phyloP scores from a whole-genome alignment of 2,888 invertebrate species.

The Andrena flavipes region DNA sequence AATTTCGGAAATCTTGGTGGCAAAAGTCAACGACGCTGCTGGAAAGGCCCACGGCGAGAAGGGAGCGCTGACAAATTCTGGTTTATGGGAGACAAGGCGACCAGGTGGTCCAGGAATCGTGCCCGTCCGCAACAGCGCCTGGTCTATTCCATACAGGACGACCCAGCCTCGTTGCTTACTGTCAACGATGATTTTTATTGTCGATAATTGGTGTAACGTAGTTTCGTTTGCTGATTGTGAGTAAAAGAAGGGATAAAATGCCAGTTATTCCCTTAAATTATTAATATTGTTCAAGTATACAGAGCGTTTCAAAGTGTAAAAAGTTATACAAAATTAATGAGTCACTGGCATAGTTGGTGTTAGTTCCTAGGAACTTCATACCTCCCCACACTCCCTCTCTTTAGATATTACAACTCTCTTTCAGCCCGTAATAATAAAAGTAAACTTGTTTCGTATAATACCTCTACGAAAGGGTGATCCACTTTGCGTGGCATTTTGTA shows the following conservation, averaged over 20 bases:
- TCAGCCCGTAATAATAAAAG: no score
- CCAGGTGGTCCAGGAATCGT: conserved; percentile 71
- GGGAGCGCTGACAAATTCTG: conserved; percentile 82
- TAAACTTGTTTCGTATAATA: background rate
- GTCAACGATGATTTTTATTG: background rate
- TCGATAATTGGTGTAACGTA: no score
- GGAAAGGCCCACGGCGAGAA: conserved; percentile 45
- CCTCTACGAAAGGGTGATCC: background rate
- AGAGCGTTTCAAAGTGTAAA: no score
- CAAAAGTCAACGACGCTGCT: conserved; percentile 60
- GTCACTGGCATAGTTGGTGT: no score
- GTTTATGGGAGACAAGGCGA: conserved; percentile 73
- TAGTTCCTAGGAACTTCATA: no score
- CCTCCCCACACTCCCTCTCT: no score
- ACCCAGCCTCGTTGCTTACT: conserved; percentile 5
- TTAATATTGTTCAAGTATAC: no score
- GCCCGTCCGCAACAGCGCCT: background rate
- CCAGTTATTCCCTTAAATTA: no score
- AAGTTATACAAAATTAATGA: no score
- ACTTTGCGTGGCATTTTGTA: background rate
- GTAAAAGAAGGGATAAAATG: no score
- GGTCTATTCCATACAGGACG: background rate
- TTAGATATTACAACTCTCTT: no score
- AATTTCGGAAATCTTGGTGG: conserved; percentile 80
- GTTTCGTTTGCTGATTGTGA: no score